Percentiles rank a stretch among this genome's conserved stretches.
Evolutionary conservation across 1,140 invertebrate genomes (phyloP).

Genomic region (Caenorhabditis inopinata): DNA sequence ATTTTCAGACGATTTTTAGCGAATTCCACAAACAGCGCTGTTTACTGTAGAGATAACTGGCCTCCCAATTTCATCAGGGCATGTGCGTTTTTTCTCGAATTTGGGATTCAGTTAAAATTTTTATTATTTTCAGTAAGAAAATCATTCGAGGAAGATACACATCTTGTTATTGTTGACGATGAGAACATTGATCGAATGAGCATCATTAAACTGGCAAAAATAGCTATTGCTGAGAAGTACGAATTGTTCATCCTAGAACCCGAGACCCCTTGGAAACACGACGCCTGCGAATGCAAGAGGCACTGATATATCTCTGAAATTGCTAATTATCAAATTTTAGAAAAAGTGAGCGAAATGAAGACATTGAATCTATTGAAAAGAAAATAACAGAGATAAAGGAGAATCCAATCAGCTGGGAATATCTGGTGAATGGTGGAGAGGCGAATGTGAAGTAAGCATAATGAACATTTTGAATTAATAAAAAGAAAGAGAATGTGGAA

Average conservation of each 20-base stretch:
- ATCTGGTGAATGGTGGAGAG: no score
- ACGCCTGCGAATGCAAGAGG: background rate
- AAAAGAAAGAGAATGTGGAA: no score
- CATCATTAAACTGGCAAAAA: background rate
- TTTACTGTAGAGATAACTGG: no score
- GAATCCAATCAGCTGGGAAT: background rate
- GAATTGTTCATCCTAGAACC: background rate
- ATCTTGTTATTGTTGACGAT: background rate
- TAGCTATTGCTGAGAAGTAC: background rate
- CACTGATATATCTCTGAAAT: no score
- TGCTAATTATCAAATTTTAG: background rate
- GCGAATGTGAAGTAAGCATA: no score
- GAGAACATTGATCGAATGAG: background rate
- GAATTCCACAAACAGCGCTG: no score
- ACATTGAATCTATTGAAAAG: background rate
- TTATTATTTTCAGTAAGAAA: background rate
- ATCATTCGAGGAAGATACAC: background rate
- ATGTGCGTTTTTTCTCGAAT: no score
- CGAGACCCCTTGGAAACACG: background rate
- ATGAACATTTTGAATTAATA: no score
- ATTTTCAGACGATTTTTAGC: no score
- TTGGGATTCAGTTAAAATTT: no score
- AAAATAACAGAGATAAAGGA: background rate
- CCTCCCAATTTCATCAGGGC: no score
- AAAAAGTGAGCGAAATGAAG: background rate